A percentile compares a stretch with the other conserved stretches of the same genome.
Conservation (phyloP, 2,113 vertebrate species). For the Boulengeromyrus knoepffleri region DNA sequence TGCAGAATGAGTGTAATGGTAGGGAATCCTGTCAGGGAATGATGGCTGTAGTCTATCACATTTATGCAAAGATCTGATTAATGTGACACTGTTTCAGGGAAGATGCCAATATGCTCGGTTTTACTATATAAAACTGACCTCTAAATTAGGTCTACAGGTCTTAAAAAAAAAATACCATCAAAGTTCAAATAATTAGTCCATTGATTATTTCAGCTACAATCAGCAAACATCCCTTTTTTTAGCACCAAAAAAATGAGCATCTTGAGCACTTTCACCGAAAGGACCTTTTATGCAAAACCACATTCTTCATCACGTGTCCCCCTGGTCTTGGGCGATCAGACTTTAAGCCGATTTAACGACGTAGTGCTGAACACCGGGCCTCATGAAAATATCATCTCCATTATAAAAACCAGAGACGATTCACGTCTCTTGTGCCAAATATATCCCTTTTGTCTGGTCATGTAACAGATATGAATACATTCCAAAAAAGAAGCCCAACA, state of each 20-base stretch:
- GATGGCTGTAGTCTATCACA: neutral
- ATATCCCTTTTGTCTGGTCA: neutral
- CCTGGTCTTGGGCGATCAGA: neutral
- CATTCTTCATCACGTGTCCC: neutral
- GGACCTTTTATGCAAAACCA: neutral
- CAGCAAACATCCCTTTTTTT: neutral
- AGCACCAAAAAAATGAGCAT: constrained; percentile 1
- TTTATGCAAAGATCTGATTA: neutral
- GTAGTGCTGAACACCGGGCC: neutral
- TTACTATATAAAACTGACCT: neutral
- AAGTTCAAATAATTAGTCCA: neutral
- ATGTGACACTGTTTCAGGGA: neutral
- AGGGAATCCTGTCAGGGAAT: neutral
- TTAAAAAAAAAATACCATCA: neutral
- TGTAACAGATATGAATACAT: neutral
- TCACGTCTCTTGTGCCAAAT: neutral
- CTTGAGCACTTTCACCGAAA: neutral
- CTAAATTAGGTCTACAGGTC: neutral
- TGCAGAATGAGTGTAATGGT: neutral
- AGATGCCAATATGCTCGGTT: neutral
- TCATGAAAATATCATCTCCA: neutral
- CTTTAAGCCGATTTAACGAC: neutral
- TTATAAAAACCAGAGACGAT: neutral
- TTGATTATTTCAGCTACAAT: neutral
- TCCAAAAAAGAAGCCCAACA: neutral